Percentiles rank a stretch among this genome's conserved stretches.
Evolutionary conservation across 2,888 invertebrate genomes (phyloP).

Genomic region (Meghimatium bilineatum): DNA sequence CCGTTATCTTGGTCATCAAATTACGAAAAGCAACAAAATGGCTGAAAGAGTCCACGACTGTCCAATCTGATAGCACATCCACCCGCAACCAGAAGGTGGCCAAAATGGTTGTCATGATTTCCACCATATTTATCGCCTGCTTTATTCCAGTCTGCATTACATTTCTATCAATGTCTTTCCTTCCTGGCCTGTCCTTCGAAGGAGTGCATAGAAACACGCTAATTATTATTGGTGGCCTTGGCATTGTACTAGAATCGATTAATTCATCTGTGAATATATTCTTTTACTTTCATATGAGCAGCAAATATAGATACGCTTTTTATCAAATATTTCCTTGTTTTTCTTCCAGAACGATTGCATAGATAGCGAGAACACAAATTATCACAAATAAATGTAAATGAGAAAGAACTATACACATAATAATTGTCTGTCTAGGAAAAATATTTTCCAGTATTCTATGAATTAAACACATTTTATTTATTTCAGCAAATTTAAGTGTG

Average conservation of each 20-base stretch:
- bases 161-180: not conserved
- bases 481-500: too few species aligned
- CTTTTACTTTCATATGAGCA: conserved; percentile 8
- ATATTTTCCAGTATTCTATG: too few species aligned
- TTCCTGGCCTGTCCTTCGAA: not conserved
- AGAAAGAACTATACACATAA: too few species aligned
- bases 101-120: conserved; percentile 29
- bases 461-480: too few species aligned
- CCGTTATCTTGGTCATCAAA: conserved; percentile 9
- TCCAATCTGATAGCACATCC: not conserved
- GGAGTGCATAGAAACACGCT: not conserved
- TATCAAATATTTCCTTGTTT: not conserved
- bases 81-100: not conserved
- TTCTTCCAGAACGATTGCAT: too few species aligned
- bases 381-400: too few species aligned
- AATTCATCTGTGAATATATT: conserved; percentile 19
- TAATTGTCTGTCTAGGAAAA: too few species aligned
- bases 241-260: not conserved
- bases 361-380: too few species aligned
- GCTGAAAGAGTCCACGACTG: not conserved
- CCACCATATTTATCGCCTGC: not conserved
- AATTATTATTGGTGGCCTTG: not conserved
- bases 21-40: not conserved
- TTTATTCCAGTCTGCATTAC: not conserved
- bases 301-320: not conserved